phyloP scores from a whole-genome alignment of 2,888 invertebrate genomes.

The Sycophila texana region DNA sequence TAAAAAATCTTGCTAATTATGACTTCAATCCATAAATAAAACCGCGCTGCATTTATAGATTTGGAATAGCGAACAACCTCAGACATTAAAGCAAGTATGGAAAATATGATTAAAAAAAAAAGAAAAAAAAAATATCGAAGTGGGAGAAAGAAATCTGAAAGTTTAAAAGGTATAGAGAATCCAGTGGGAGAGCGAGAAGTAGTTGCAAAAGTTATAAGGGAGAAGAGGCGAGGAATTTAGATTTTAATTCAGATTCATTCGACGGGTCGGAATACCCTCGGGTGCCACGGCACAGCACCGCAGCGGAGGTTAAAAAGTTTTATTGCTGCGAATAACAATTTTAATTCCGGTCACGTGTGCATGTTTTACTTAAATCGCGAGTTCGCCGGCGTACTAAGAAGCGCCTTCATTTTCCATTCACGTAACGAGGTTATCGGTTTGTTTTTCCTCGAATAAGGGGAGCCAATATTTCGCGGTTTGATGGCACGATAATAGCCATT shows the following conservation, averaged over 20 bases:
- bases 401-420: no score
- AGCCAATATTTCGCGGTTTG: no score
- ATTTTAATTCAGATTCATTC: slow-evolving; percentile 49
- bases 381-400: no score
- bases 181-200: not conserved
- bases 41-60: not conserved
- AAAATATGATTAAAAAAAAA: not conserved
- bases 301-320: slow-evolving; percentile 33
- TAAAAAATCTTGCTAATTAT: no score
- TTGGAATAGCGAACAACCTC: not conserved
- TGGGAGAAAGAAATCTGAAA: slow-evolving; percentile 17
- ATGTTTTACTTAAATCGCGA: no score
- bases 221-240: slow-evolving; percentile 10
- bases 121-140: not conserved
- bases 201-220: slow-evolving; percentile 19
- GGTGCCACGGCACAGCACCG: not conserved
- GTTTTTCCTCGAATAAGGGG: no score
- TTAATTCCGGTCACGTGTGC: no score
- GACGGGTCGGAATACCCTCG: slow-evolving; percentile 2
- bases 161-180: slow-evolving; percentile 35
- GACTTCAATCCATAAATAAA: no score
- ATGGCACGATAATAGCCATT: no score
- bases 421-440: no score
- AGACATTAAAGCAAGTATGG: slow-evolving; percentile 1
- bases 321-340: not conserved